phyloP scores from a whole-genome alignment of 2,888 invertebrate genomes.

The Plebejus melissa region DNA sequence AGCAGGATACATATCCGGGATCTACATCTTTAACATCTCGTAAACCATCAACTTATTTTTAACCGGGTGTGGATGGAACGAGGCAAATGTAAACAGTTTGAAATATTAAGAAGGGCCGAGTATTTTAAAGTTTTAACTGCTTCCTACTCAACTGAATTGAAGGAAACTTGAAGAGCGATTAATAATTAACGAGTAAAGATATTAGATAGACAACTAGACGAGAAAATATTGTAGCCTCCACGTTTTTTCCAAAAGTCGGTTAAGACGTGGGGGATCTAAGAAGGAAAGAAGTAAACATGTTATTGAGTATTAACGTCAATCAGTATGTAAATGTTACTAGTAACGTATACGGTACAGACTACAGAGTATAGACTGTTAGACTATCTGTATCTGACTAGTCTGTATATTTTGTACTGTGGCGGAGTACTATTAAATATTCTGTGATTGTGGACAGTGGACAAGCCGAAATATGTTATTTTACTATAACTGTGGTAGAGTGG shows the following conservation, averaged over 20 bases:
- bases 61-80: constrained; percentile 1
- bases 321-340: too few species aligned
- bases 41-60: constrained; percentile 17
- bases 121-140: constrained; percentile 16
- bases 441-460: too few species aligned
- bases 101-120: constrained; percentile 8
- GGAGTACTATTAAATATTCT: too few species aligned
- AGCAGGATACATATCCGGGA: constrained; percentile 20
- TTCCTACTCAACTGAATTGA: not conserved
- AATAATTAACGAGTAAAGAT: too few species aligned
- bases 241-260: too few species aligned
- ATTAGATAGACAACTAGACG: too few species aligned
- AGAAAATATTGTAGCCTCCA: too few species aligned
- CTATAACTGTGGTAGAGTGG: too few species aligned
- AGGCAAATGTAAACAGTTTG: constrained; percentile 21
- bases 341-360: too few species aligned
- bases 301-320: too few species aligned
- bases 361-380: too few species aligned
- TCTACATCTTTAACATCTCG: constrained; percentile 15
- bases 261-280: not conserved
- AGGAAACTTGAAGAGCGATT: not conserved
- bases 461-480: too few species aligned
- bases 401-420: not conserved
- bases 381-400: not conserved
- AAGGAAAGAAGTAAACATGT: not conserved